These are phyloP conservation scores for Porites rus DNA, from an alignment of 92 coral and sea anemone genomes.

Conservation along the genomic window DNA sequence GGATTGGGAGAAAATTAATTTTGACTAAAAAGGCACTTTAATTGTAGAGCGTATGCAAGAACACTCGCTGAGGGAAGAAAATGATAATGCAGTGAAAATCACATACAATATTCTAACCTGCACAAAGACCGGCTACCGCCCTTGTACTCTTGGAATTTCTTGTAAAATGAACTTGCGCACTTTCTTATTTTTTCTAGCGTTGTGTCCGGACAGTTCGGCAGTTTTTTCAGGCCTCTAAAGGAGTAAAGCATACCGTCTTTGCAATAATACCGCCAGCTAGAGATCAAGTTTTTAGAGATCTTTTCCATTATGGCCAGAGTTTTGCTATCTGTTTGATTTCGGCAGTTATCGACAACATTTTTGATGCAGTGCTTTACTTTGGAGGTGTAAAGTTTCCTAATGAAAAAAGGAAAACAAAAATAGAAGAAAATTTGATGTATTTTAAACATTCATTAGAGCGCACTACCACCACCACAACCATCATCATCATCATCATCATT, in stretches of 20 bases:
- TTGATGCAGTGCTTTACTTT: background rate
- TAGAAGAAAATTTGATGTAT: too few species aligned
- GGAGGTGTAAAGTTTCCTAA: background rate
- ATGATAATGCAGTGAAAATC: too few species aligned
- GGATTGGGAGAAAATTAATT: background rate
- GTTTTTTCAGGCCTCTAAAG: background rate
- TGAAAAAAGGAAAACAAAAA: background rate
- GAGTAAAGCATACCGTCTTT: slow-evolving; percentile 16
- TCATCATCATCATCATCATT: too few species aligned
- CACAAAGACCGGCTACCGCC: slow-evolving; percentile 15
- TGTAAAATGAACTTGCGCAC: slow-evolving; percentile 1
- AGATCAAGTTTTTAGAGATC: background rate
- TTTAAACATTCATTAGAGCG: too few species aligned
- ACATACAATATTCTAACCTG: slow-evolving; percentile 25
- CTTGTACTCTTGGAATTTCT: slow-evolving; percentile 4
- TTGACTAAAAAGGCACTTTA: background rate
- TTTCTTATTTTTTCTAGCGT: slow-evolving; percentile 1
- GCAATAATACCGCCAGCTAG: background rate
- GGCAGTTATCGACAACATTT: background rate
- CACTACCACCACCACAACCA: too few species aligned
- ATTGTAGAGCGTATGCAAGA: too few species aligned
- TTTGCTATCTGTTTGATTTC: background rate
- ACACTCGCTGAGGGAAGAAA: too few species aligned
- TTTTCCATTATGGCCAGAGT: background rate
- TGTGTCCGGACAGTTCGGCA: background rate